Evolutionary conservation across 2,797 vertebrate species (phyloP).

Genomic region (Acropternis orthonyx): DNA sequence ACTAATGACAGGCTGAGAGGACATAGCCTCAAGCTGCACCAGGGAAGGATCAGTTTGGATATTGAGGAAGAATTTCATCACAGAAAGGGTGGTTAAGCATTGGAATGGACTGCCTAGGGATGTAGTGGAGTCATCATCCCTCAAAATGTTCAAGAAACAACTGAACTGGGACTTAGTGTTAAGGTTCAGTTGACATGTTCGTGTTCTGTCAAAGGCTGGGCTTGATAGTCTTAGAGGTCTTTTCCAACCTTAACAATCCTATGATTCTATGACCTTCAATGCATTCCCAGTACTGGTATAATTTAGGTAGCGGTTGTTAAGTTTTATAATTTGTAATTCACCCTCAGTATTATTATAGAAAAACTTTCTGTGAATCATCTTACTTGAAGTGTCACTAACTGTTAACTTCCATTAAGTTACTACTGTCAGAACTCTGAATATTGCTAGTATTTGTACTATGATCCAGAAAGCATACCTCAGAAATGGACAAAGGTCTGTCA

Average conservation of each 20-base stretch:
- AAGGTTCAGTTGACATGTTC: not conserved
- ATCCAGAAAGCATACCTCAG: not conserved
- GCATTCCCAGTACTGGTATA: not conserved
- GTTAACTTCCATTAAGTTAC: not conserved
- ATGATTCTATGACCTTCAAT: not conserved
- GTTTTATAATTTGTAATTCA: not conserved
- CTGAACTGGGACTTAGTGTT: not conserved
- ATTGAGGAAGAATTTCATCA: not conserved
- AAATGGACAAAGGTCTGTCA: not conserved
- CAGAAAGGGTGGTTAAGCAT: not conserved
- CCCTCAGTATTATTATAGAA: not conserved
- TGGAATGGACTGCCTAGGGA: not conserved
- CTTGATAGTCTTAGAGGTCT: not conserved
- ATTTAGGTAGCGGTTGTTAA: not conserved
- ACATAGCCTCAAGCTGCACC: not conserved
- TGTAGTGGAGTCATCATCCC: too few species aligned
- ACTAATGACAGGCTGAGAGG: not conserved
- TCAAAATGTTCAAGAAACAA: not conserved
- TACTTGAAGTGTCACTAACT: not conserved
- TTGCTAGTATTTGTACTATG: not conserved
- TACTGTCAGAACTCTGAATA: not conserved
- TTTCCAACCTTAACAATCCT: not conserved
- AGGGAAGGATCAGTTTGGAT: not conserved
- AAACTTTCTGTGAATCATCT: not conserved
- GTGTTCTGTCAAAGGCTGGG: not conserved